Conservation (phyloP, 2,797 vertebrate genomes). For the Threskiornis aethiopicus region DNA sequence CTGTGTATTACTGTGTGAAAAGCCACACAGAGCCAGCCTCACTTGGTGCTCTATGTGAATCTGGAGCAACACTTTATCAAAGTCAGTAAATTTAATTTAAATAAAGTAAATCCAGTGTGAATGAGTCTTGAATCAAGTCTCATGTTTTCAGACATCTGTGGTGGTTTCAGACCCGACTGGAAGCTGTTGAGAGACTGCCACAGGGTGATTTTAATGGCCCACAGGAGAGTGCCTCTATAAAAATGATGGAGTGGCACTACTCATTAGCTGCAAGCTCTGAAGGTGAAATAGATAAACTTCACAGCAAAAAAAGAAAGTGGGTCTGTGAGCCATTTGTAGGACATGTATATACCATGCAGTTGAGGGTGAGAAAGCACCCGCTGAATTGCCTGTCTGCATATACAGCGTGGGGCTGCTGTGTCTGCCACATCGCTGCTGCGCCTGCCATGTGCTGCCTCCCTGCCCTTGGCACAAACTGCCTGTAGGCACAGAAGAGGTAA, state of each 20-base stretch:
- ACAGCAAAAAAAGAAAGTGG: not conserved
- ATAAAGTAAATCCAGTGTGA: not conserved
- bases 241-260: not conserved
- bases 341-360: not conserved
- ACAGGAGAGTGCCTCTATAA: not conserved
- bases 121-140: not conserved
- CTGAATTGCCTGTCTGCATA: not conserved
- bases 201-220: slow-evolving; percentile 3
- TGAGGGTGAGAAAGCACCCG: not conserved
- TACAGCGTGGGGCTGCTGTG: not conserved
- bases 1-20: not conserved
- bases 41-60: not conserved
- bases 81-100: not conserved
- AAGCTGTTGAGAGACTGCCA: not conserved
- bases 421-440: not conserved
- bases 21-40: not conserved
- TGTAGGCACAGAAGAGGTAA: not conserved
- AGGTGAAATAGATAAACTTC: slow-evolving; percentile 33
- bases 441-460: not conserved
- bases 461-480: not conserved
- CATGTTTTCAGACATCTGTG: not conserved
- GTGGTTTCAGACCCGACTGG: not conserved
- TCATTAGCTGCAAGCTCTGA: slow-evolving; percentile 22
- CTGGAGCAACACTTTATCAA: not conserved
- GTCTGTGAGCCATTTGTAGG: not conserved